Conservation (phyloP, 2,113 vertebrate species). For the Lontra canadensis region DNA sequence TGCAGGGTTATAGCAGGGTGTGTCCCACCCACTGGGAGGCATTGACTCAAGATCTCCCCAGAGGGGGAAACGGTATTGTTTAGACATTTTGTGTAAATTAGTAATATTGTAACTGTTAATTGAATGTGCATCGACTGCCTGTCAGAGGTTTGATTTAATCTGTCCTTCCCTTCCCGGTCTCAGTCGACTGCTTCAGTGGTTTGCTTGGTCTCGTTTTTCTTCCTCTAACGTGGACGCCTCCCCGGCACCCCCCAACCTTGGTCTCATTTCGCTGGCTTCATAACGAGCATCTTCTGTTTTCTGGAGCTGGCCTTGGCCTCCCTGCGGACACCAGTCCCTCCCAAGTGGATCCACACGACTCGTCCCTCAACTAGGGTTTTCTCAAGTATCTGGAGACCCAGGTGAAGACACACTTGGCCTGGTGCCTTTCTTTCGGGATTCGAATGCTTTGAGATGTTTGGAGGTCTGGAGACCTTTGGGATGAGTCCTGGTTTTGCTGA, state of each 20-base stretch:
- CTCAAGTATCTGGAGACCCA: slow-evolving; percentile 35
- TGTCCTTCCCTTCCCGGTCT: slow-evolving; percentile 45
- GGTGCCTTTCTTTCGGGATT: background rate
- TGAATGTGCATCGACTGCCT: slow-evolving; percentile 80
- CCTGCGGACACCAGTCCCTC: background rate
- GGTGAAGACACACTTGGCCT: background rate
- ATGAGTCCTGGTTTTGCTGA: background rate
- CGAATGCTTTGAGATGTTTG: background rate
- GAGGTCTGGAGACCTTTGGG: background rate
- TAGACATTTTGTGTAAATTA: slow-evolving; percentile 74
- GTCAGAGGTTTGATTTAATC: slow-evolving; percentile 75
- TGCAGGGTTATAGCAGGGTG: accelerated
- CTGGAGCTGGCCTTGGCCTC: slow-evolving; percentile 53
- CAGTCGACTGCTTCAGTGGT: background rate
- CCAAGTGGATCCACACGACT: slow-evolving; percentile 44
- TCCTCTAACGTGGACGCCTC: background rate
- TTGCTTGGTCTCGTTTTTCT: slow-evolving; percentile 39
- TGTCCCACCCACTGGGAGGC: background rate
- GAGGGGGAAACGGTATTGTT: slow-evolving; percentile 51
- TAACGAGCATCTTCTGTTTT: slow-evolving; percentile 69
- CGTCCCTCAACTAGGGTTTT: slow-evolving; percentile 48
- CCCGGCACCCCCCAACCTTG: background rate
- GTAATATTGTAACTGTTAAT: slow-evolving; percentile 82
- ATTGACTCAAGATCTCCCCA: slow-evolving; percentile 30
- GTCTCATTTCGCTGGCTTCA: slow-evolving; percentile 60